These are phyloP conservation scores for Pemphredon lugubris DNA, from an alignment of 2,888 invertebrate genomes.

Conservation along the genomic window DNA sequence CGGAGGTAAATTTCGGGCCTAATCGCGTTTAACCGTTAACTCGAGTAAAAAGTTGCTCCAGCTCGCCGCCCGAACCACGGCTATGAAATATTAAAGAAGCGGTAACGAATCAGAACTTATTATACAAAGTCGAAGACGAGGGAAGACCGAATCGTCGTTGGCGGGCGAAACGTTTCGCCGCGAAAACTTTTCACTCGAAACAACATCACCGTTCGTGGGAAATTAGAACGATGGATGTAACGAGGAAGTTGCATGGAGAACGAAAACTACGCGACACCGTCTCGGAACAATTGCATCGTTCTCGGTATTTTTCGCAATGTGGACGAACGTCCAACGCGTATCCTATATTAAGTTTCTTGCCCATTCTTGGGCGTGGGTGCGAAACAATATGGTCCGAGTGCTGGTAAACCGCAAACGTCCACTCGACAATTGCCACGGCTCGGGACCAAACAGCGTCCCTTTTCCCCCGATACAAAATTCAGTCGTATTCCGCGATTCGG, in stretches of 20 bases:
- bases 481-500: not conserved
- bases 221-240: too few species aligned
- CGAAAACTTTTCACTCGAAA: not conserved
- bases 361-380: slow-evolving; percentile 4
- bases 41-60: too few species aligned
- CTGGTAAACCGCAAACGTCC: slow-evolving; percentile 17
- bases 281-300: not conserved
- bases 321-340: not conserved
- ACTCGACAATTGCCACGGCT: slow-evolving; percentile 10
- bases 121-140: too few species aligned
- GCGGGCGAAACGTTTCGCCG: too few species aligned
- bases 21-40: too few species aligned
- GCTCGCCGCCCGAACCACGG: too few species aligned
- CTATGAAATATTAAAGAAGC: too few species aligned
- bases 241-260: too few species aligned
- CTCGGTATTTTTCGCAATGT: not conserved
- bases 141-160: too few species aligned
- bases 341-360: slow-evolving; percentile 28
- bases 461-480: not conserved
- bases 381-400: slow-evolving; percentile 14
- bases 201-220: not conserved
- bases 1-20: too few species aligned
- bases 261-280: too few species aligned
- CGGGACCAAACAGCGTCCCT: not conserved
- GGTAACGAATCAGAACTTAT: too few species aligned